Evolutionary conservation across 2,888 invertebrate genomes (phyloP).

Genomic region (Hybos culiciformis): DNA sequence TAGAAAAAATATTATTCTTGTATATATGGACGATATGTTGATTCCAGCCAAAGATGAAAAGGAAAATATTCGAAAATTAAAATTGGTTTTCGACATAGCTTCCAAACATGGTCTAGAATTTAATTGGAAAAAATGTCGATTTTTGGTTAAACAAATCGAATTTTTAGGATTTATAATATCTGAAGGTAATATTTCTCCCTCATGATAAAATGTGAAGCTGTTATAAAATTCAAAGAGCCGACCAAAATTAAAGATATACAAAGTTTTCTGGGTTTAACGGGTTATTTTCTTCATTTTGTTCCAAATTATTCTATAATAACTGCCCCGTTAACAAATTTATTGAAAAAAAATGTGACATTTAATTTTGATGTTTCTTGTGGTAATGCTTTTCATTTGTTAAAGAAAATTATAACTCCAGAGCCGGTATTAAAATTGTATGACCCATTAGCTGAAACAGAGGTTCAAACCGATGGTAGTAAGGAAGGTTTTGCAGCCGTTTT

Average conservation of each 20-base stretch:
- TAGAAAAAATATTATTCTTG: not conserved
- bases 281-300: constrained; percentile 20
- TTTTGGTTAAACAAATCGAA: constrained; percentile 12
- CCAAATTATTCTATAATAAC: constrained; percentile 16
- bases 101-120: constrained; percentile 11
- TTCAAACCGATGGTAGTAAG: not conserved
- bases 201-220: constrained; percentile 16
- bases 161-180: constrained; percentile 14
- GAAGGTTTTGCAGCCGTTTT: not conserved
- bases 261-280: constrained; percentile 21
- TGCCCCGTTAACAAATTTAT: constrained; percentile 15
- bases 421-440: not conserved
- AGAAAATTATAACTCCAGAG: constrained; percentile 5
- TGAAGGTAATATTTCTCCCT: constrained; percentile 15
- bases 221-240: constrained; percentile 18
- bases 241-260: constrained; percentile 18
- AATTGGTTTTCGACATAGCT: constrained; percentile 9
- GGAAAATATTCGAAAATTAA: constrained; percentile 10
- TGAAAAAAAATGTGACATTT: not conserved
- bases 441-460: not conserved
- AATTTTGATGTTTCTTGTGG: not conserved
- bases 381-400: not conserved
- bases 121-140: constrained; percentile 13
- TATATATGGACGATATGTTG: constrained; percentile 10
- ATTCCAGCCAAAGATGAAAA: constrained; percentile 14